phyloP scores from a whole-genome alignment of 2,797 vertebrate genomes.

The Bufotes viridis region DNA sequence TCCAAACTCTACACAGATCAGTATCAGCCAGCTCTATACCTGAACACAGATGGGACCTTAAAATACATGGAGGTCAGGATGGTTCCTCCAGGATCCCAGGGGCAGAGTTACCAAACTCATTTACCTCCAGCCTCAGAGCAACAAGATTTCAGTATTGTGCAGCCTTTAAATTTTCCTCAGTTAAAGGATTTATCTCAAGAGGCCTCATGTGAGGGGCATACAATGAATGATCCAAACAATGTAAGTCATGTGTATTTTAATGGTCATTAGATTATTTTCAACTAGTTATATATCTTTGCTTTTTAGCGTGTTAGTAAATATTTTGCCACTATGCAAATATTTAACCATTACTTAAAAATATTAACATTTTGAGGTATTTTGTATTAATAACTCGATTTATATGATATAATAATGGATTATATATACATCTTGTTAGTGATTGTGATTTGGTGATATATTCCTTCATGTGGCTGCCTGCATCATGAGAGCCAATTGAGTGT shows the following conservation, averaged over 20 bases:
- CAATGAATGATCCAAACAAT: background rate
- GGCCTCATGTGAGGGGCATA: background rate
- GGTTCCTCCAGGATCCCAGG: constrained; percentile 36
- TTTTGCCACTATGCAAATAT: no score
- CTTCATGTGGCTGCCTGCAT: no score
- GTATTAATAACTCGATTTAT: no score
- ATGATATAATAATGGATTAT: no score
- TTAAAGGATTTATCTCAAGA: background rate
- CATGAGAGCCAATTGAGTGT: no score
- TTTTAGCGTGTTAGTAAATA: no score
- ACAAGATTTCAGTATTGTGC: constrained; percentile 19
- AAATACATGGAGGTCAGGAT: constrained; percentile 53
- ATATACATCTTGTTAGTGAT: no score
- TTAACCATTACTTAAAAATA: no score
- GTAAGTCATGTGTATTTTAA: background rate
- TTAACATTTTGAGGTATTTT: no score
- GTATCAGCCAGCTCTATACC: constrained; percentile 33
- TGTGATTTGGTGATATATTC: no score
- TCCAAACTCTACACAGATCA: constrained; percentile 23
- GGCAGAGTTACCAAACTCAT: constrained; percentile 48
- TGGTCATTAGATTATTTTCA: no score
- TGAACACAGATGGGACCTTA: constrained; percentile 49
- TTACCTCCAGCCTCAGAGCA: background rate
- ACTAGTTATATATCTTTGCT: no score
- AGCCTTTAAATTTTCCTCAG: background rate